These are phyloP conservation scores for Mesitornis unicolor DNA, from an alignment of 2,113 vertebrate species.

Conservation along the genomic window DNA sequence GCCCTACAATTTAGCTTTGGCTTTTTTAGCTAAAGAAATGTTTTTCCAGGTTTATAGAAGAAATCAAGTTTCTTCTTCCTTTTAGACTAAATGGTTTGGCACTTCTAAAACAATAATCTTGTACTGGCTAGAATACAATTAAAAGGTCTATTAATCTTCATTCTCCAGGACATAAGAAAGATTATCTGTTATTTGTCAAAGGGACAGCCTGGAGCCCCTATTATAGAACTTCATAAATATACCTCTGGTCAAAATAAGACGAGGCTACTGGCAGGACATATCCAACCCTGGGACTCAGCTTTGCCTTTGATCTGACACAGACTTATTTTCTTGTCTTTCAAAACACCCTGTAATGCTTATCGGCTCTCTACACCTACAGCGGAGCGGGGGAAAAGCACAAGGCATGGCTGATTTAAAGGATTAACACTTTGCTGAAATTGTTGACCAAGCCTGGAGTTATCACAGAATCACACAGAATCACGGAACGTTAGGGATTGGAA, in stretches of 20 bases:
- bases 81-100: neutral
- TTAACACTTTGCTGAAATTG: neutral
- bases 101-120: conserved; percentile 1
- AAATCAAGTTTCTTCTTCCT: neutral
- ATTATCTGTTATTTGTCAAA: neutral
- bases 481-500: no score
- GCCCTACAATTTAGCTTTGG: neutral
- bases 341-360: neutral
- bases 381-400: fast-evolving
- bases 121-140: neutral
- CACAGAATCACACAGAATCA: no score
- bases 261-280: neutral
- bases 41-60: neutral
- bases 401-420: neutral
- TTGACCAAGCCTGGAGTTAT: neutral
- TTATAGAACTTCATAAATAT: neutral
- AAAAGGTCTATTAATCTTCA: conserved; percentile 36
- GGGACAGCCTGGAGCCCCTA: neutral
- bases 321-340: neutral
- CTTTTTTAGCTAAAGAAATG: neutral
- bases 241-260: neutral
- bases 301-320: conserved; percentile 8
- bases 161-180: neutral
- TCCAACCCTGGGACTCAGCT: neutral
- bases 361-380: neutral